A percentile compares a stretch with the other conserved stretches of the same genome.
These are phyloP conservation scores for Bellardia pandia DNA, from an alignment of 2,888 invertebrate genomes.

Conservation along the genomic window DNA sequence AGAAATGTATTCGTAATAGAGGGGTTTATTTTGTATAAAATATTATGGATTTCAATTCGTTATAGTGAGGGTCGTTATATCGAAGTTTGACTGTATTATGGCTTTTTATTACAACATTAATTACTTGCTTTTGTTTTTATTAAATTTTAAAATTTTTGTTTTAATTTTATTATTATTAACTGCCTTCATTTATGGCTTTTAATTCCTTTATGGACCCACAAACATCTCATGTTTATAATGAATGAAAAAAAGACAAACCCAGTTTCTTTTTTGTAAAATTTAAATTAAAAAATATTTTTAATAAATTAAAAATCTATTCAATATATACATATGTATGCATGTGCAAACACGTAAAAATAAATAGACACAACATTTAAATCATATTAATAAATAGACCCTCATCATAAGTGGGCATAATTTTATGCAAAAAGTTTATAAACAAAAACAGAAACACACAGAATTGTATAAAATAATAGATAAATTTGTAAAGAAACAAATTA, in stretches of 20 bases:
- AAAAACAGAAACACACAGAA: conserved; percentile 11
- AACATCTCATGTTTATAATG: conserved; percentile 22
- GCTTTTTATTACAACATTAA: background rate
- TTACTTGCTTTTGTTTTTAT: background rate
- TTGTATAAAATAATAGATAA: conserved; percentile 21
- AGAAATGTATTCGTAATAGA: too few species aligned
- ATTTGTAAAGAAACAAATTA: conserved; percentile 14
- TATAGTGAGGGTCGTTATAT: too few species aligned
- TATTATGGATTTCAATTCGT: too few species aligned
- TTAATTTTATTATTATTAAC: conserved; percentile 26
- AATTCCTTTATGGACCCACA: conserved; percentile 48
- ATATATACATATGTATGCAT: background rate
- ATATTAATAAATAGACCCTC: conserved; percentile 34
- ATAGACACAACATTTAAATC: conserved; percentile 26
- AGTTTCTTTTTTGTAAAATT: conserved; percentile 37
- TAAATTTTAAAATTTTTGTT: background rate
- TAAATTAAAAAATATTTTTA: conserved; percentile 26
- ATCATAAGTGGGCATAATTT: conserved; percentile 24
- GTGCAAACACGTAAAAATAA: background rate
- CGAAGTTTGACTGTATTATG: too few species aligned
- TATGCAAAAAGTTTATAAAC: background rate
- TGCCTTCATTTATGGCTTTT: conserved; percentile 44
- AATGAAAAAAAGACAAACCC: conserved; percentile 26
- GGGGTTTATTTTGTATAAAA: too few species aligned
- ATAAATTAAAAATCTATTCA: conserved; percentile 38